phyloP scores from a whole-genome alignment of 2,113 vertebrate species.

The Podiceps cristatus region DNA sequence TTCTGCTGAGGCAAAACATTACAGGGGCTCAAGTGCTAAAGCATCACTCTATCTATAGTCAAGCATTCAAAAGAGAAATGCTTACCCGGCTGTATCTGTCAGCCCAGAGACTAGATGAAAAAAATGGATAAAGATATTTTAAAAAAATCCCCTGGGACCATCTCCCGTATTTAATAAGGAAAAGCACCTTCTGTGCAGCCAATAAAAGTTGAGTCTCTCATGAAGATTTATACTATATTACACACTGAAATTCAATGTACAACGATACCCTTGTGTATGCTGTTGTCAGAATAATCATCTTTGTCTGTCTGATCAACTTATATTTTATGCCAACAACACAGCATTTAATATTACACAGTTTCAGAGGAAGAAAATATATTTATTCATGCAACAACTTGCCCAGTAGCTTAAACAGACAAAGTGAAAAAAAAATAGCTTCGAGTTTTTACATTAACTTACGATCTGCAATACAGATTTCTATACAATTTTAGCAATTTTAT shows the following conservation, averaged over 20 bases:
- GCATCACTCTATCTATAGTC: background rate
- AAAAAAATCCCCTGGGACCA: background rate
- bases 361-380: conserved; percentile 58
- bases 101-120: background rate
- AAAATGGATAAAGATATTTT: conserved; percentile 65
- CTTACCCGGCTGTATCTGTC: background rate
- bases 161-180: conserved; percentile 67
- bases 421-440: conserved; percentile 19
- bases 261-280: conserved; percentile 56
- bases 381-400: conserved; percentile 49
- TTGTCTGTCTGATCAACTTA: conserved; percentile 74
- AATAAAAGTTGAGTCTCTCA: conserved; percentile 71
- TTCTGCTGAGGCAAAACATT: background rate
- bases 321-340: conserved; percentile 69
- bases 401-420: conserved; percentile 49
- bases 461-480: background rate
- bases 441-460: conserved; percentile 25
- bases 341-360: conserved; percentile 65
- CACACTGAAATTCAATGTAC: conserved; percentile 64
- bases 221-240: conserved; percentile 75
- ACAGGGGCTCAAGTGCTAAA: background rate
- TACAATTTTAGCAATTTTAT: conserved; percentile 7
- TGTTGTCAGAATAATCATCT: conserved; percentile 76
- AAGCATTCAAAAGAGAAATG: background rate
- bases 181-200: conserved; percentile 72